Base-by-base conservation (phyloP, 1,140 invertebrate genomes). In the Diachasma alloeum region DNA sequence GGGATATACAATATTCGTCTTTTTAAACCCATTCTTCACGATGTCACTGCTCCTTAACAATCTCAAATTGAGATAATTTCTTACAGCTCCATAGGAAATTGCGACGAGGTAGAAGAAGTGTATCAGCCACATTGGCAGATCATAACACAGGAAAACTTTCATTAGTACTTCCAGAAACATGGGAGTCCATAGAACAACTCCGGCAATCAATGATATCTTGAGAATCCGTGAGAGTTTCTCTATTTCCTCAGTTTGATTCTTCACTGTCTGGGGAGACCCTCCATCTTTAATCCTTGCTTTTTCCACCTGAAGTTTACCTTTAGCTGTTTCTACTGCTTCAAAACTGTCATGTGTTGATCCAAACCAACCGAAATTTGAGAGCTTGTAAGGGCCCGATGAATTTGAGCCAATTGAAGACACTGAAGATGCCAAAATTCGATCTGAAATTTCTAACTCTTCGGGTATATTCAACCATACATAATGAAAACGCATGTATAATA, bases 151-250 rank as follows among this genome's bases (percentile, higher is more conserved):
- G 69, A 86, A 82, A 26, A 85, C 77, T 78, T 82, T 81, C 0
- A 79, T 31, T 63, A 83, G 53, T 26, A 79, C 37, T 63, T 80
- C 76, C 0, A 83, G 24, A 10, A 86, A 79, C 9, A 83, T 69
- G n/a, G 84, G 84, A 26, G 81, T 83, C 85, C 85, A 86, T 31
- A 85, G 74, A 31, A 83, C 5, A 59, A 81, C 69, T 5, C 79
- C 79, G 10, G 78, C 44, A 4, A 83, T 37, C 15, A 85, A 75
- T 68, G 79, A 81, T 8, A 59, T 78, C 66, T 73, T 79, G 9
- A 81, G 78, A 9, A 67, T 77, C 11, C 72, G 13, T 4, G 73
- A 75, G 10, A 81, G 37, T 31, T 78, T 78, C 31, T 79, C n/a
- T 37, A 74, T 59, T 48, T 76, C 24, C 19, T 4, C 17, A 42